Evolutionary conservation across 1,140 invertebrate species (phyloP), one percentile per base, ranked within the genome.

Genomic region (Berghia stephanieae): DNA sequence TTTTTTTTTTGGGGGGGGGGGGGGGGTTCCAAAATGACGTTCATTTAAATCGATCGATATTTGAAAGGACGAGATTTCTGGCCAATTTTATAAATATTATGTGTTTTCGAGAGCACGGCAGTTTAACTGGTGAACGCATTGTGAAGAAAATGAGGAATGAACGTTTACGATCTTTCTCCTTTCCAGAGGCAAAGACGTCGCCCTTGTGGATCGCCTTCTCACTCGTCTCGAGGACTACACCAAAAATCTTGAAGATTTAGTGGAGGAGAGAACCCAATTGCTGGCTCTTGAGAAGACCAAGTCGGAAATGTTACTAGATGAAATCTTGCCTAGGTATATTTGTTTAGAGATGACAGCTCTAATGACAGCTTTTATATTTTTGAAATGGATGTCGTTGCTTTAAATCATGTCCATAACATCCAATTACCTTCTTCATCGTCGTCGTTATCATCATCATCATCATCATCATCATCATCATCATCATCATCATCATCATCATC

Each of bases 191-290:
- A 94, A 95, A 78, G 96, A 96, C 90, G 94, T 95, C 0, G 96
- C 96, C 88, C 95, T 97, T 83, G 94, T 97, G 27, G 96, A 97
- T 86, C 95, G 94, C 6, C 96, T 97, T 94, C 95, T 97, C 85
- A 94, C 95, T 92, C 95, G 96, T 94, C 90, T 97, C 78, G 96
- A 97, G 88, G 96, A 96, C 85, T 97, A 97, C 88, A 96, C 95
- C 10, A 96, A 96, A 87, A 97, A 97, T 91, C 89, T 97, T 83
- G 95, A 97, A 87, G 95, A 96, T 83, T 86, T 96, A 13, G 96
- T 97, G 82, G 92, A 94, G 46, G 95, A 96, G 84, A 90, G 95
- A 77, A 97, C 96, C 2, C 94, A 96, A 80, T 95, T 96, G 85
- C 89, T 97, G 75, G 94, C 96, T 81, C 93, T 95, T 90, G 95